phyloP scores from a whole-genome alignment of 2,113 vertebrate species.

The Rhynchopsitta pachyrhyncha region DNA sequence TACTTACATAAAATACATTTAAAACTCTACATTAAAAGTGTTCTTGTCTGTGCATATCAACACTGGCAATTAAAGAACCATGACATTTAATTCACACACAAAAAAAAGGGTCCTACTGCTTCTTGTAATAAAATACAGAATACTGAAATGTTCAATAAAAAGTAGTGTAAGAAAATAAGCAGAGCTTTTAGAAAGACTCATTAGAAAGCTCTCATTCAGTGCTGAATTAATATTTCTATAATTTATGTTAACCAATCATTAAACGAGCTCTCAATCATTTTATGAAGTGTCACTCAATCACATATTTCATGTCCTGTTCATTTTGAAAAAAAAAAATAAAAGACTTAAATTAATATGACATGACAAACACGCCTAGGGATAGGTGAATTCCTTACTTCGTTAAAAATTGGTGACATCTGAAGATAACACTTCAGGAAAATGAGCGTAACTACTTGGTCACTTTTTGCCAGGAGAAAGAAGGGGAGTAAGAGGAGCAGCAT shows the following conservation, averaged over 20 bases:
- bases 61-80: neutral
- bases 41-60: neutral
- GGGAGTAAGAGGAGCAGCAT: neutral
- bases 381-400: neutral
- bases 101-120: neutral
- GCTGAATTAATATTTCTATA: neutral
- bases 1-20: neutral
- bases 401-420: neutral
- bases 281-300: neutral
- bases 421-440: neutral
- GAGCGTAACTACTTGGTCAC: neutral
- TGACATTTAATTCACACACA: neutral
- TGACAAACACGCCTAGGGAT: neutral
- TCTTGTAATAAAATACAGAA: neutral
- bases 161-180: neutral
- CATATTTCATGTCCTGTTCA: neutral
- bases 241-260: neutral
- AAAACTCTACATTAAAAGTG: neutral
- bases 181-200: neutral
- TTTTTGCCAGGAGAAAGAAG: neutral
- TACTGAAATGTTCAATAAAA: neutral
- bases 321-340: neutral
- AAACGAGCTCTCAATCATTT: neutral
- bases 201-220: neutral
- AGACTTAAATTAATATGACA: neutral